Percentiles rank a stretch among this genome's conserved stretches.
phyloP scores from a whole-genome alignment of 2,888 invertebrate genomes.

The Dastarcus helophoroides region DNA sequence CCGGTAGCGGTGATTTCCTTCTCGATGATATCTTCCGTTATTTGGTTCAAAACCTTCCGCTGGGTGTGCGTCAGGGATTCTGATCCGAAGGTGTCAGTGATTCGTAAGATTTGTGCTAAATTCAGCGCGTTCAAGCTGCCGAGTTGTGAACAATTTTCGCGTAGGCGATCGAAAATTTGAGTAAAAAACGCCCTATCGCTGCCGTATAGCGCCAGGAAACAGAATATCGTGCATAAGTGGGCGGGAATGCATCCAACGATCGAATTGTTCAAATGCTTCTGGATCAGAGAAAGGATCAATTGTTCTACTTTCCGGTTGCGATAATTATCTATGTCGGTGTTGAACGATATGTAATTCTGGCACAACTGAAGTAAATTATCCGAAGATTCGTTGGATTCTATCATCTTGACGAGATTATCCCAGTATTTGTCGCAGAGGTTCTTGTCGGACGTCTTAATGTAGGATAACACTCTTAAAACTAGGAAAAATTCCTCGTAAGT shows the following conservation, averaged over 20 bases:
- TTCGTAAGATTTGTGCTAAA: constrained; percentile 35
- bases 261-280: constrained; percentile 30
- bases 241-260: constrained; percentile 32
- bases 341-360: constrained; percentile 44
- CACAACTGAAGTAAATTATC: constrained; percentile 34
- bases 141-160: constrained; percentile 35
- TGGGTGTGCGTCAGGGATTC: constrained; percentile 10
- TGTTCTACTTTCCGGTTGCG: constrained; percentile 40
- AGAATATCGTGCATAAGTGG: constrained; percentile 33
- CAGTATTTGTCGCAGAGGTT: constrained; percentile 39
- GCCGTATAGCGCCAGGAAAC: constrained; percentile 40
- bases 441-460: constrained; percentile 39
- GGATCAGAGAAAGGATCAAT: constrained; percentile 31
- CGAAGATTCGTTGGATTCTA: constrained; percentile 25
- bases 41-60: constrained; percentile 11
- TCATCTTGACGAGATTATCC: constrained; percentile 31
- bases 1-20: constrained; percentile 22
- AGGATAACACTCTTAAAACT: constrained; percentile 38
- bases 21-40: constrained; percentile 29
- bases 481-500: constrained; percentile 26
- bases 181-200: constrained; percentile 28
- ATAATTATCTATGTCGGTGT: constrained; percentile 41
- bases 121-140: constrained; percentile 33
- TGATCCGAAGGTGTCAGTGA: constrained; percentile 11
- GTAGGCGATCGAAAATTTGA: constrained; percentile 31